Base-by-base conservation (phyloP, 2,888 invertebrate species). In the Apotomis turbidana region DNA sequence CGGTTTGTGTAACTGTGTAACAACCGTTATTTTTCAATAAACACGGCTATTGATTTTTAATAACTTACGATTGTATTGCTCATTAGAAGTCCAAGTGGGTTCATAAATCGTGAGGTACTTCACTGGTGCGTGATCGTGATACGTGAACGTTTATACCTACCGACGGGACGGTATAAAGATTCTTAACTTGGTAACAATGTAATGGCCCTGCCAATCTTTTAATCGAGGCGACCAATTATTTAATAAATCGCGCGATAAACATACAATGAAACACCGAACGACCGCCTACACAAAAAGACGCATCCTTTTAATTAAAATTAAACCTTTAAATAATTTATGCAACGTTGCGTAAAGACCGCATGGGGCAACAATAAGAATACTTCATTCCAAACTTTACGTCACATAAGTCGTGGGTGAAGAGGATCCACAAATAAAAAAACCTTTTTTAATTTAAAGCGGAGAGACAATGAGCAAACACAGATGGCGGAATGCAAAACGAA, bases 391-490 rank as follows among this genome's bases (percentile, higher is more conserved):
- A 89, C 87, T 90, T 89, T 88, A 91, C 87, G 90, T 92, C 92
- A 91, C 91, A 92, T 92, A 92, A 93, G 87, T 89, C 85, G 90
- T 90, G 90, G 90, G 89, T 87, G 87, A 90, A 81, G 83, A 84
- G 85, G 88, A 91, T 89, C 85, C 80, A 83, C 80, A 80, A 86
- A 89, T 86, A 88, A 90, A 90, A 90, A 83, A 87, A 83, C 81
- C 86, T 89, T 89, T 90, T 90, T 90, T 86, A 87, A 89, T 89
- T 91, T 89, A 89, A 92, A 87, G 79, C 85, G 83, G 84, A 85
- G 88, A 91, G 90, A 92, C 93, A 92, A 92, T 91, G 93, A 93
- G 87, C 91, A 90, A 92, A 91, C 90, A 89, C 90, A 91, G 90
- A 87, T 91, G 91, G 87, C 77, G 87, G 92, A 91, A 93, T 92